Evolutionary conservation across 2,113 vertebrate species (phyloP).

Genomic region (Sapayoa aenigma): DNA sequence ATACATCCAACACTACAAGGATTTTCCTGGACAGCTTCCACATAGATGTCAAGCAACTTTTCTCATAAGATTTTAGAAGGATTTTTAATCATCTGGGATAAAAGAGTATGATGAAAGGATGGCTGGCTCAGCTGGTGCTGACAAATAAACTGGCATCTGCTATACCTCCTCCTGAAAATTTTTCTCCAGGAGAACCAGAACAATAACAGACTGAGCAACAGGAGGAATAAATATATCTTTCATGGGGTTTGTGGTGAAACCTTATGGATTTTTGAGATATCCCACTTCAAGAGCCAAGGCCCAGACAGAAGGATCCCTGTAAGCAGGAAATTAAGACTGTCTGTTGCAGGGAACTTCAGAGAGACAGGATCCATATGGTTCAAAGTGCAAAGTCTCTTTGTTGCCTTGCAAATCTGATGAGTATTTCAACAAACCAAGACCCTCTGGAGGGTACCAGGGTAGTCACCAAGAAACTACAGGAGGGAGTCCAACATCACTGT

Average conservation of each 20-base stretch:
- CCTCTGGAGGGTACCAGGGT: background rate
- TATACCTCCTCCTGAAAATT: constrained; percentile 44
- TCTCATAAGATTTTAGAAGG: constrained; percentile 44
- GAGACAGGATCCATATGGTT: background rate
- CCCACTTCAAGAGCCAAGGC: background rate
- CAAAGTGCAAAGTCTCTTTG: background rate
- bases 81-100: constrained; percentile 53
- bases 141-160: constrained; percentile 60
- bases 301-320: background rate
- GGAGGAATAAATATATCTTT: constrained; percentile 17
- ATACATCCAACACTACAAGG: background rate
- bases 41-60: constrained; percentile 28
- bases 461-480: background rate
- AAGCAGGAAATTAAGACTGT: constrained; percentile 39
- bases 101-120: constrained; percentile 47
- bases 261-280: constrained; percentile 12
- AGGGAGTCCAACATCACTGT: background rate
- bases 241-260: constrained; percentile 11
- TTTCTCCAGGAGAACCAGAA: constrained; percentile 25
- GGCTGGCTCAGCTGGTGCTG: constrained; percentile 42
- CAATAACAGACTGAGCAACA: constrained; percentile 33
- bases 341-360: background rate
- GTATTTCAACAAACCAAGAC: background rate
- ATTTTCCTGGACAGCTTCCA: constrained; percentile 53
- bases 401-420: background rate